Evolutionary conservation across 1,140 invertebrate genomes (phyloP).

Genomic region (Bacillus rossius): DNA sequence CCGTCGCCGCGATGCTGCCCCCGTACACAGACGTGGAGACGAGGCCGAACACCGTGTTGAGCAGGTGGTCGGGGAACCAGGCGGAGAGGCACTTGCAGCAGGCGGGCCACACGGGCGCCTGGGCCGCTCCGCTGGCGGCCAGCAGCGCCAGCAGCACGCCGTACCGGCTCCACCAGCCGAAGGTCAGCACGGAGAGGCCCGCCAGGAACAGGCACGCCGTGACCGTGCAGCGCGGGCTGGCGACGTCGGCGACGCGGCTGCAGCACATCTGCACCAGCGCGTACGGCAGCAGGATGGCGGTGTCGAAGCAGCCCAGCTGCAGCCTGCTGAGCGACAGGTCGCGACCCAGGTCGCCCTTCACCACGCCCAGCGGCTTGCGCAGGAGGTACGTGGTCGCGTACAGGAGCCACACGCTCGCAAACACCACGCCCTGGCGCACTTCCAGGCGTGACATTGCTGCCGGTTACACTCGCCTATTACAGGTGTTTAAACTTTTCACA

Average conservation of each 20-base stretch:
- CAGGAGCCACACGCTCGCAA: slow-evolving; percentile 41
- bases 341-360: slow-evolving; percentile 46
- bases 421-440: slow-evolving; percentile 33
- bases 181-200: slow-evolving; percentile 43
- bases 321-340: slow-evolving; percentile 36
- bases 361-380: slow-evolving; percentile 45
- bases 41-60: slow-evolving; percentile 46
- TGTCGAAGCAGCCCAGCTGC: slow-evolving; percentile 44
- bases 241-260: slow-evolving; percentile 42
- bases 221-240: slow-evolving; percentile 44
- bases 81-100: slow-evolving; percentile 42
- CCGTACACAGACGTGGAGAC: slow-evolving; percentile 48
- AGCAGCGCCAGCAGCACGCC: slow-evolving; percentile 39
- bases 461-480: too few relatives aligned
- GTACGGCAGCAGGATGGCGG: slow-evolving; percentile 48
- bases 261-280: slow-evolving; percentile 45
- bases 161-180: slow-evolving; percentile 42
- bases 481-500: too few relatives aligned
- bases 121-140: slow-evolving; percentile 45
- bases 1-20: slow-evolving; percentile 47
- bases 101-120: slow-evolving; percentile 48
- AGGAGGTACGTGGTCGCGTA: slow-evolving; percentile 46
- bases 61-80: slow-evolving; percentile 43
- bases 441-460: slow-evolving; percentile 6
- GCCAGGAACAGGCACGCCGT: slow-evolving; percentile 41